Evolutionary conservation across 2,113 vertebrate genomes (phyloP), one percentile per base, ranked within the genome.

Genomic region (Procapra przewalskii): DNA sequence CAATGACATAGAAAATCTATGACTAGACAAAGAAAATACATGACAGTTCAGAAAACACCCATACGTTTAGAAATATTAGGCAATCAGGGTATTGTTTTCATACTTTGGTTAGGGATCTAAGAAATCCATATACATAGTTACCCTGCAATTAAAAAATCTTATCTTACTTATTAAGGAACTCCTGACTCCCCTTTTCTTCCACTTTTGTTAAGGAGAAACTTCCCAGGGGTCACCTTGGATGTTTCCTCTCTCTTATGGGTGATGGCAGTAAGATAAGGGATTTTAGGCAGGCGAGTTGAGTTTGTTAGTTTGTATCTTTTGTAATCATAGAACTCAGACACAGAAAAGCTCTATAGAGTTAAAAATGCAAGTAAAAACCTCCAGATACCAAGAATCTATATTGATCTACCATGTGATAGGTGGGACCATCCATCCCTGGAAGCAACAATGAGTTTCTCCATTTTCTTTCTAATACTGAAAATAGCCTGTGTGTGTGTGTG

Each of bases 171-270:
- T 64, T 67, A 92, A 55, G 21, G 89, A 96, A 92, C 33, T 75
- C 27, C n/a, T 77, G 27, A 62, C 25, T 93, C 21, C 31, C 6
- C 13, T 8, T 43, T 33, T 71, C 64, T 89, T 75, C 17, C 2
- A 12, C 57, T 96, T 97, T 62, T 52, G 5, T 75, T 52, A 71
- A 86, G 3, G 48, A 94, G 31, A 90, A 94, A 40, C 29, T 93
- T 96, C 3, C 21, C 16, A 45, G 21, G 7, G 8, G 0, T 8
- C 40, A 5, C 50, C 43, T 80, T 10, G 19, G 19, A 4, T 25
- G n/a, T 2, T 89, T 93, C 12, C 83, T 3, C 36, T 80, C 8
- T 52, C 1, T 89, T 90, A 67, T 55, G 33, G 21, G 2, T 83
- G n/a, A 52, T 59, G 8, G 62, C 88, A 79, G 17, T 21, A 84